Base-by-base conservation (phyloP, 2,888 invertebrate species). In the Molorchus minor region DNA sequence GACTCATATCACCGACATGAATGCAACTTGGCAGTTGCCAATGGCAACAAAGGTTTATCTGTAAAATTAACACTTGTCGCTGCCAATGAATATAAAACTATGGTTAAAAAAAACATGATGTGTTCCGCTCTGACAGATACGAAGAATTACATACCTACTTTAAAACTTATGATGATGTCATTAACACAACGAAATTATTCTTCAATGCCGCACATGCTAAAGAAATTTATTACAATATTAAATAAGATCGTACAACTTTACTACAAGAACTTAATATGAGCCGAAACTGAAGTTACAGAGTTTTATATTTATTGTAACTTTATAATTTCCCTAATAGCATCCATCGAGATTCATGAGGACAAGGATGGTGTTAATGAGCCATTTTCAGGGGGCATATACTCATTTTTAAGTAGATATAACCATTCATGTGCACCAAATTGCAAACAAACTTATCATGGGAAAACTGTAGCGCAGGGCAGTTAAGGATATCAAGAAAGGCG, bases 361-460 rank as follows among this genome's bases (percentile, higher is more conserved):
- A 25, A 25, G 4, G 3, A 8, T 25, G 25, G 25, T 25, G 8
- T 8, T 8, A n/a, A 7, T 33, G 33, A 7, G 12, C 5, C 5
- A 33, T 3, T 33, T n/a, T 3, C 63, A 16, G 56, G 62, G 8
- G 66, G 36, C 0, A 44, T 66, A 17, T 67, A 64, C 46, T 86
- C 91, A 1, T 90, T 92, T 70, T 82, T 87, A 38, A 92, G 92
- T 35, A 81, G 95, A 40, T 77, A 94, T 16, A 79, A 96, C 80
- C 96, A 96, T 78, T 92, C 93, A 0, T 96, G 96, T 12, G 12
- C 33, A 3, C 33, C 33, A 5, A 33, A 33, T 12, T 33, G 33
- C 12, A n/a, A n/a, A 3, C 3, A 3, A n/a, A 10, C 3, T 10
- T 33, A 7, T 12, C 33, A 33, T n/a, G 33, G 33, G n/a, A 33